phyloP scores from a whole-genome alignment of 2,797 vertebrate genomes.

The Neosalanx taihuensis region DNA sequence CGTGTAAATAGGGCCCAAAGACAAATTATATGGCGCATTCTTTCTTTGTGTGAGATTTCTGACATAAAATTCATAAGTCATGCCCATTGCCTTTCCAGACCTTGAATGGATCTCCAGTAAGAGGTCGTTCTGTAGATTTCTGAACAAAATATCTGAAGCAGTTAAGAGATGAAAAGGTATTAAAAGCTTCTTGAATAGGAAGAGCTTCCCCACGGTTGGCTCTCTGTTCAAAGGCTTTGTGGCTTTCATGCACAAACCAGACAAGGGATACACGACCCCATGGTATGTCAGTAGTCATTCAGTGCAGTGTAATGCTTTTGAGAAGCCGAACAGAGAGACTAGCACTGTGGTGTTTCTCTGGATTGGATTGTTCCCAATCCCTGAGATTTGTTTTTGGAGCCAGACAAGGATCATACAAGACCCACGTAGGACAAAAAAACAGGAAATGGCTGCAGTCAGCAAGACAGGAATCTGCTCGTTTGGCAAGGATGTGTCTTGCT shows the following conservation, averaged over 20 bases:
- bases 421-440: background rate
- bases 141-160: background rate
- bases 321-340: background rate
- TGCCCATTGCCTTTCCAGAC: background rate
- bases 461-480: background rate
- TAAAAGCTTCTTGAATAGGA: constrained; percentile 1
- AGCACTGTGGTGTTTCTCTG: background rate
- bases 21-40: too few relatives aligned
- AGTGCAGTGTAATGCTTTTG: background rate
- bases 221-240: background rate
- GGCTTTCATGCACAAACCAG: background rate
- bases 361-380: background rate
- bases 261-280: background rate
- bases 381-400: background rate
- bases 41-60: too few relatives aligned
- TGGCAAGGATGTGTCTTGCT: too few relatives aligned
- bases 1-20: too few relatives aligned
- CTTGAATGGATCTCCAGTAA: background rate
- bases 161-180: background rate
- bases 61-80: too few relatives aligned
- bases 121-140: background rate
- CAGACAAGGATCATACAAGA: background rate
- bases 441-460: background rate
- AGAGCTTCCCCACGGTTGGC: background rate
- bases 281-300: background rate